These are phyloP conservation scores for Neotoma lepida DNA, from an alignment of 2,113 vertebrate species.

Conservation along the genomic window DNA sequence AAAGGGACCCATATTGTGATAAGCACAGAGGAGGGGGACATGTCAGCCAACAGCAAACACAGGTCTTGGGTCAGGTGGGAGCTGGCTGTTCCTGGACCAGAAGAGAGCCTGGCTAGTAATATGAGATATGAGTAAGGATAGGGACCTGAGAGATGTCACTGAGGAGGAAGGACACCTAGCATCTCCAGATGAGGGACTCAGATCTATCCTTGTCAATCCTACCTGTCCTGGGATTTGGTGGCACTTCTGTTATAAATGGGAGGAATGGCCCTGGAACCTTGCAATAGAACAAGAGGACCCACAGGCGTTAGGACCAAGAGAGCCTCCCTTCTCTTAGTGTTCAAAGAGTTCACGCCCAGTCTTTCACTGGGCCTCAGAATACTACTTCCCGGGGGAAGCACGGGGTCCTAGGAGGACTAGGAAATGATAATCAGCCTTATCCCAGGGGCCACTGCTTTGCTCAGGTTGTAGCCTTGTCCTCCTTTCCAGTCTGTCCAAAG, in stretches of 20 bases:
- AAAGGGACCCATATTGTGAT: neutral
- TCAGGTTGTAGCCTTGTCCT: conserved; percentile 11
- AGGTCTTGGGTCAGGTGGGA: neutral
- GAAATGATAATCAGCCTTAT: conserved; percentile 26
- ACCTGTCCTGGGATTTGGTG: neutral
- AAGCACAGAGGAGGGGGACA: neutral
- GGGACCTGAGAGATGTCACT: neutral
- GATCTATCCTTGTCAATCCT: neutral
- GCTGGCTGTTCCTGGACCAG: neutral
- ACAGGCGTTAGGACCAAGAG: neutral
- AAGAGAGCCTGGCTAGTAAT: neutral
- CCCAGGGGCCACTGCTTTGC: conserved; percentile 52
- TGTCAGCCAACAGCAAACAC: neutral
- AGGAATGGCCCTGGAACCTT: neutral
- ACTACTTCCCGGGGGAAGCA: neutral
- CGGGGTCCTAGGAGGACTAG: conserved; percentile 17
- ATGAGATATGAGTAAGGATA: neutral
- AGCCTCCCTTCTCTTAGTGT: neutral
- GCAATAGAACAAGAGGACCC: neutral
- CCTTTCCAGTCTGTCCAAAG: neutral
- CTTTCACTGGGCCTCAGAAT: neutral
- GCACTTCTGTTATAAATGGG: neutral
- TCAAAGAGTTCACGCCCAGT: neutral
- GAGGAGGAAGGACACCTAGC: neutral
- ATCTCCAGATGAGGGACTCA: neutral